Conservation (phyloP, 1,140 invertebrate genomes). For the Calosoma granatense region DNA sequence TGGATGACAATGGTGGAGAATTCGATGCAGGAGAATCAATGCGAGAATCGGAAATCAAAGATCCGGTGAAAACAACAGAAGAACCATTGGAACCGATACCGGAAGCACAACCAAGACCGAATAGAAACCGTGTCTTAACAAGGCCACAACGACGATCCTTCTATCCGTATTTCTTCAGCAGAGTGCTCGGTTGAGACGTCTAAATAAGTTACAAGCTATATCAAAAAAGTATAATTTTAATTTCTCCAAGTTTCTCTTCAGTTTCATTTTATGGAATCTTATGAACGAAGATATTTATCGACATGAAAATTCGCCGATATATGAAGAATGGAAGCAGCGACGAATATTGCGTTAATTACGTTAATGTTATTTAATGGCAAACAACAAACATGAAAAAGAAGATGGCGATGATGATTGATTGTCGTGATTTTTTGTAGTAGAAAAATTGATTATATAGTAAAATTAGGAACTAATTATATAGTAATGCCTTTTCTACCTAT, state of each 20-base stretch:
- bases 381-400: no score
- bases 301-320: no score
- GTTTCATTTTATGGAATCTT: no score
- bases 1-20: neutral
- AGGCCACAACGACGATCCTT: constrained; percentile 34
- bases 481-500: neutral
- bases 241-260: no score
- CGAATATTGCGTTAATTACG: no score
- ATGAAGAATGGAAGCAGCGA: no score
- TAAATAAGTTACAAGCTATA: neutral
- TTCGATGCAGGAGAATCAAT: constrained; percentile 12
- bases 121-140: constrained; percentile 32
- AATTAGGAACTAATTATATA: neutral
- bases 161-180: constrained; percentile 40
- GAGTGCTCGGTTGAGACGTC: constrained; percentile 35
- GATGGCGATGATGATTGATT: no score
- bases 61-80: neutral
- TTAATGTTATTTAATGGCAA: no score
- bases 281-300: no score
- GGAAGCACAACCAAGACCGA: constrained; percentile 27
- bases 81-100: constrained; percentile 24
- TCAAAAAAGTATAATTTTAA: neutral
- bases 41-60: constrained; percentile 19
- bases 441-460: neutral
- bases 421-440: neutral